Percentiles rank a stretch among this genome's conserved stretches.
Conservation (phyloP, 2,113 vertebrate species). For the Piprites chloris region DNA sequence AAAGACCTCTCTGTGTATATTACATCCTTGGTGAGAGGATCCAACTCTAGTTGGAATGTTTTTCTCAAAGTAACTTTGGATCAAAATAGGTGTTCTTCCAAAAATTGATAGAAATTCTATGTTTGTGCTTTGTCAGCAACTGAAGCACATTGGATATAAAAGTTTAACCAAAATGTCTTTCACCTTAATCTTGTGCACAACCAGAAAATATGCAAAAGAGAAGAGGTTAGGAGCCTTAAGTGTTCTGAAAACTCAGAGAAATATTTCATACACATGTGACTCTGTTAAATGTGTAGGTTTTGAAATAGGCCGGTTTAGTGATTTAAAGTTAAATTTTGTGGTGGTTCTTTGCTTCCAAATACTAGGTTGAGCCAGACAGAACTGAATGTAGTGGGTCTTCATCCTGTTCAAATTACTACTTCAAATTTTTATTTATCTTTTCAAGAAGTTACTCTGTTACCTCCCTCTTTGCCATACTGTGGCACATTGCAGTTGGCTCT, state of each 20-base stretch:
- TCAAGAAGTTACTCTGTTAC: background rate
- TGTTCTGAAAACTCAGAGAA: background rate
- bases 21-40: background rate
- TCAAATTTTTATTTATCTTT: background rate
- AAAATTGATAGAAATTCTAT: background rate
- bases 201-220: background rate
- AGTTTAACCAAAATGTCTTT: background rate
- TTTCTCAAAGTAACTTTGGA: background rate
- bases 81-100: background rate
- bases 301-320: background rate
- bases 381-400: background rate
- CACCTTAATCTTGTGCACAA: background rate
- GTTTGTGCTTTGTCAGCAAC: background rate
- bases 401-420: background rate
- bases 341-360: background rate
- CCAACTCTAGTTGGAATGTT: background rate
- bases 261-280: background rate
- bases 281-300: background rate
- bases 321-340: background rate
- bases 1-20: background rate
- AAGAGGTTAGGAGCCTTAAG: background rate
- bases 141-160: background rate
- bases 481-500: background rate
- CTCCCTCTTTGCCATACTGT: background rate
- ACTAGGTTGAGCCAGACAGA: background rate